phyloP scores from a whole-genome alignment of 2,113 vertebrate species.

The Pimephales promelas region DNA sequence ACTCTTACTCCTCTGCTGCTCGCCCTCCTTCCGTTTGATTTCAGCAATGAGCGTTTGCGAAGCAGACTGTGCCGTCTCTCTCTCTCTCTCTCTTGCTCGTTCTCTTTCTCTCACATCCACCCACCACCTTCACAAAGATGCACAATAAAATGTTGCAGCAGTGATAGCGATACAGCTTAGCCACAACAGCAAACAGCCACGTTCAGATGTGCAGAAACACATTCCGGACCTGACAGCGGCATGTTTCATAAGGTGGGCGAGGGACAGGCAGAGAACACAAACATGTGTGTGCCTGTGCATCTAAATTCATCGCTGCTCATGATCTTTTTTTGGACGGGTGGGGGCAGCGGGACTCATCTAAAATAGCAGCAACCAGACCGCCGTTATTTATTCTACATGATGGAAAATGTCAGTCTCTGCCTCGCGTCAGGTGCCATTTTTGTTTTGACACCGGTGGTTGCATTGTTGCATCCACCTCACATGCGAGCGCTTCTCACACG shows the following conservation, averaged over 20 bases:
- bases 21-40: conserved; percentile 67
- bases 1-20: conserved; percentile 11
- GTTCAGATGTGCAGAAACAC: conserved; percentile 17
- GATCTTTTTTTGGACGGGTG: background rate
- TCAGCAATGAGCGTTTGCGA: conserved; percentile 49
- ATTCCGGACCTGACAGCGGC: background rate
- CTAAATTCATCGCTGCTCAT: conserved; percentile 9
- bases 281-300: conserved; percentile 3
- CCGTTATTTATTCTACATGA: background rate
- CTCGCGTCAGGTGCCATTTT: background rate
- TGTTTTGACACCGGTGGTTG: conserved; percentile 1
- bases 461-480: conserved; percentile 2
- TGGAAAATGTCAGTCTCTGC: conserved; percentile 13
- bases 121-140: background rate
- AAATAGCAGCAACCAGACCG: background rate
- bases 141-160: background rate
- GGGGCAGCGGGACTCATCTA: background rate
- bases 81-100: conserved; percentile 47
- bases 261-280: background rate
- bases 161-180: conserved; percentile 19
- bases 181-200: background rate
- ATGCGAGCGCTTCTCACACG: conserved; percentile 57
- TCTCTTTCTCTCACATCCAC: background rate
- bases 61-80: conserved; percentile 58
- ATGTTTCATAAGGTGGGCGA: background rate